Percentiles rank a stretch among this genome's conserved stretches.
These are phyloP conservation scores for Drosophila triauraria DNA, from an alignment of 1,140 invertebrate species.

Conservation along the genomic window DNA sequence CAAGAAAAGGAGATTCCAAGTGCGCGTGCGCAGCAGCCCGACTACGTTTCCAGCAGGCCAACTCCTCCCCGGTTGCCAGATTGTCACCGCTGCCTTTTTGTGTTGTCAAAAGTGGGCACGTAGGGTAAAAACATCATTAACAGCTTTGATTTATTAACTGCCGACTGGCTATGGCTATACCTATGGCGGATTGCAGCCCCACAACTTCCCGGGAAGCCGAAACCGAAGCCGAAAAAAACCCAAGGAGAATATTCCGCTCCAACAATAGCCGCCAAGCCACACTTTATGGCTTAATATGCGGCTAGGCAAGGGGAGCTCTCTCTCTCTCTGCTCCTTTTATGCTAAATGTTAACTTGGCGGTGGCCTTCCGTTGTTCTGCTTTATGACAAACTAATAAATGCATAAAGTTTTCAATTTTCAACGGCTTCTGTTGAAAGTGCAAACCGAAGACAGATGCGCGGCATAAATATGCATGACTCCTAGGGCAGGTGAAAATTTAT, in stretches of 20 bases:
- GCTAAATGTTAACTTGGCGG: conserved; percentile 45
- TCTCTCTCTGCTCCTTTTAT: conserved; percentile 39
- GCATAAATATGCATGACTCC: conserved; percentile 36
- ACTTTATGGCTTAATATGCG: conserved; percentile 78
- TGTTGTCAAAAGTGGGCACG: conserved; percentile 80
- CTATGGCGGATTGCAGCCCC: conserved; percentile 41
- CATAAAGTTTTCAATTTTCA: conserved; percentile 79
- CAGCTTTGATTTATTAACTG: conserved; percentile 85
- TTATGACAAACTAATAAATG: conserved; percentile 82
- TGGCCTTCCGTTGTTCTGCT: conserved; percentile 53
- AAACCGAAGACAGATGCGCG: conserved; percentile 34
- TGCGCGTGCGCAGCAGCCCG: conserved; percentile 36
- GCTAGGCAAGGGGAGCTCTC: neutral
- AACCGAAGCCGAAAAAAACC: conserved; percentile 42
- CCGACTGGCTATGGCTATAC: conserved; percentile 54
- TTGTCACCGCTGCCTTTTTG: conserved; percentile 57
- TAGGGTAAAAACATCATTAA: conserved; percentile 85
- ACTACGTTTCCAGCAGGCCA: conserved; percentile 15
- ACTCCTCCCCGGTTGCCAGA: neutral
- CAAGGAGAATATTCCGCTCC: conserved; percentile 24
- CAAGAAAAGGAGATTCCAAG: conserved; percentile 45
- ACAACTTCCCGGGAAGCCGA: conserved; percentile 61
- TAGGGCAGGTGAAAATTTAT: conserved; percentile 43
- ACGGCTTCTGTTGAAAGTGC: conserved; percentile 63
- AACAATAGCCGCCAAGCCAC: conserved; percentile 51